Conservation (phyloP, 37 sponge, comb jelly and placozoan genomes). For the Mnemiopsis leidyi region DNA sequence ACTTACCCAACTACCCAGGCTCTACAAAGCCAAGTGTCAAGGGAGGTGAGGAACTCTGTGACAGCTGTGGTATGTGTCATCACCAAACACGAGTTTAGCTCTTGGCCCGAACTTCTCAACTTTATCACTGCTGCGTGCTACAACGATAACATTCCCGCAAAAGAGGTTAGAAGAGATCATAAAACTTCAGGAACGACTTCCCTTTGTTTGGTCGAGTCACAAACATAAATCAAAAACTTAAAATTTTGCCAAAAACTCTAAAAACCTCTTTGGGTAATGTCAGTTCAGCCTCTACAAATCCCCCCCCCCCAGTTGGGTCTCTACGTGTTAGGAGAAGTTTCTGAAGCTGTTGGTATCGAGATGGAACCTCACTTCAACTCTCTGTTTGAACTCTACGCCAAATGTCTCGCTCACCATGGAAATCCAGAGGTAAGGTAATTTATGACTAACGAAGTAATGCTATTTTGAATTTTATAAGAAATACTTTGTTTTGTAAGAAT, state of each 20-base stretch:
- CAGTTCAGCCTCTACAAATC: not conserved
- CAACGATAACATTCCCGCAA: conserved; percentile 4
- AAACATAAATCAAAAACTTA: too few relatives aligned
- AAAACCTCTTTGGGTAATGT: too few relatives aligned
- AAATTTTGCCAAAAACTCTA: too few relatives aligned
- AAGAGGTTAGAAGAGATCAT: not conserved
- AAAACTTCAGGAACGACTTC: not conserved
- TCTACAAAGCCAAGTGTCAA: not conserved
- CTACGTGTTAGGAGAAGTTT: conserved; percentile 32
- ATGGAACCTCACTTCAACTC: conserved; percentile 59
- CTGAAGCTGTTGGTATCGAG: conserved; percentile 44
- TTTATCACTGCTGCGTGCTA: conserved; percentile 43
- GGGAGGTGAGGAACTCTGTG: conserved; percentile 49
- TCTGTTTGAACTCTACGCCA: conserved; percentile 11
- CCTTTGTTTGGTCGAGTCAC: too few relatives aligned
- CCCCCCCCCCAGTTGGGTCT: conserved; percentile 15
- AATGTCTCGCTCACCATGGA: not conserved
- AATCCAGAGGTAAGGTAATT: not conserved
- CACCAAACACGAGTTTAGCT: conserved; percentile 26
- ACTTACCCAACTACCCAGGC: too few relatives aligned
- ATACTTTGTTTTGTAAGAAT: too few relatives aligned
- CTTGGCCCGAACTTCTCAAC: conserved; percentile 61
- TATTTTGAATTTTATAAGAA: too few relatives aligned
- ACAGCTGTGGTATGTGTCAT: conserved; percentile 55
- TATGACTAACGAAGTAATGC: too few relatives aligned